These are phyloP conservation scores for Rugalucina vietnamica DNA, from an alignment of 2,888 invertebrate genomes.

Conservation along the genomic window DNA sequence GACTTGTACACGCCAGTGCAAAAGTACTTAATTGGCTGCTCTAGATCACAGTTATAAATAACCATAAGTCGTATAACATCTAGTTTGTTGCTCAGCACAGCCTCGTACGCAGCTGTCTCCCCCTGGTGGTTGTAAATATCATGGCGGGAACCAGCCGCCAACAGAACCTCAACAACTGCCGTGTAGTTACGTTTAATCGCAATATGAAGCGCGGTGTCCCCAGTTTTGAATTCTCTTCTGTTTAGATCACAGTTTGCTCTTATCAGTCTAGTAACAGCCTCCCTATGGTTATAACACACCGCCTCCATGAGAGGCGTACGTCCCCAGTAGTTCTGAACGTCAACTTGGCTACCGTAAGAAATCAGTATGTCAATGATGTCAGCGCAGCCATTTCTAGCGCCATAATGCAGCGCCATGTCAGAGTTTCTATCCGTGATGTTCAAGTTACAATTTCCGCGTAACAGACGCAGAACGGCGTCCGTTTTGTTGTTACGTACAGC, in stretches of 20 bases:
- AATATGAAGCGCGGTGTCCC: conserved; percentile 83
- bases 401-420: conserved; percentile 83
- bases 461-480: conserved; percentile 80
- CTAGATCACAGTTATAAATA: conserved; percentile 82
- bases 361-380: conserved; percentile 81
- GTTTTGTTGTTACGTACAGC: conserved; percentile 83
- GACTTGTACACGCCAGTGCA: conserved; percentile 81
- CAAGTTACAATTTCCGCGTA: conserved; percentile 79
- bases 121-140: conserved; percentile 83
- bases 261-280: conserved; percentile 80
- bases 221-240: conserved; percentile 82
- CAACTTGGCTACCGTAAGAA: conserved; percentile 80
- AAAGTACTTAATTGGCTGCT: conserved; percentile 82
- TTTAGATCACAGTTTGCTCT: conserved; percentile 81
- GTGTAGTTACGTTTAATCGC: conserved; percentile 83
- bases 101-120: conserved; percentile 82
- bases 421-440: conserved; percentile 83
- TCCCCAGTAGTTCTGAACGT: conserved; percentile 84
- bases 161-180: conserved; percentile 79
- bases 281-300: conserved; percentile 83
- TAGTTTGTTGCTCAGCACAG: conserved; percentile 81
- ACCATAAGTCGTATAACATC: conserved; percentile 82
- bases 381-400: conserved; percentile 82
- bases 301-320: conserved; percentile 83
- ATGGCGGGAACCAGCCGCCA: conserved; percentile 80